Evolutionary conservation across 1,140 invertebrate species (phyloP).

Genomic region (Heliconius himera): DNA sequence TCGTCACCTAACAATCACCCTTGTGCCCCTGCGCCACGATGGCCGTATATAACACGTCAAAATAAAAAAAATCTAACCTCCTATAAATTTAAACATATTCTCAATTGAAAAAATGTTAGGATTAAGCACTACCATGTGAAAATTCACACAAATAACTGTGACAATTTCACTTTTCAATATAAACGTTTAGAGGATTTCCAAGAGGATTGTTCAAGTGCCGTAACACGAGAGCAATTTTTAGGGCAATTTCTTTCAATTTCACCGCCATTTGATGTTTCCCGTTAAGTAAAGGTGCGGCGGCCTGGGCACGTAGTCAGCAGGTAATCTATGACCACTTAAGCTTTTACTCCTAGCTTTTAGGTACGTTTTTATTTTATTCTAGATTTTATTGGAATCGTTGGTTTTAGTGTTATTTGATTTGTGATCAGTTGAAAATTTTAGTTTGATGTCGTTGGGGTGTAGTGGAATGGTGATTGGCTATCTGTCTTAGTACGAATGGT

Average conservation of each 20-base stretch:
- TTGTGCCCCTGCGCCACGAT: too few relatives aligned
- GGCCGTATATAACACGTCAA: too few relatives aligned
- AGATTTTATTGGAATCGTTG: not conserved
- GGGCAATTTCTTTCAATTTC: slow-evolving; percentile 38
- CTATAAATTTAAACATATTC: not conserved
- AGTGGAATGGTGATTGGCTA: too few relatives aligned
- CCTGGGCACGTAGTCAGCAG: slow-evolving; percentile 27
- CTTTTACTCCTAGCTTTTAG: not conserved
- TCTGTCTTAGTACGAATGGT: too few relatives aligned
- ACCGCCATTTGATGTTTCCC: slow-evolving; percentile 33
- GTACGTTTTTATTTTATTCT: not conserved
- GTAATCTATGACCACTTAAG: slow-evolving; percentile 36
- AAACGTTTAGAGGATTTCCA: slow-evolving; percentile 22
- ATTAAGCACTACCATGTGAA: not conserved
- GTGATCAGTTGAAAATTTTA: not conserved
- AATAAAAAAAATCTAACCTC: not conserved
- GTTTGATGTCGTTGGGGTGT: too few relatives aligned
- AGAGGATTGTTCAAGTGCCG: slow-evolving; percentile 35
- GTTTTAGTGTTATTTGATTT: not conserved
- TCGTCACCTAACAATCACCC: too few relatives aligned
- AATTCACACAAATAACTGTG: not conserved
- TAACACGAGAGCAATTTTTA: slow-evolving; percentile 41
- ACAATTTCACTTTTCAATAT: slow-evolving; percentile 26
- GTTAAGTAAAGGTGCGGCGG: slow-evolving; percentile 34
- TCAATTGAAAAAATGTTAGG: not conserved